Percentiles rank a stretch among this genome's conserved stretches.
Conservation (phyloP, 2,797 vertebrate species). For the Lepilemur ruficaudatus region DNA sequence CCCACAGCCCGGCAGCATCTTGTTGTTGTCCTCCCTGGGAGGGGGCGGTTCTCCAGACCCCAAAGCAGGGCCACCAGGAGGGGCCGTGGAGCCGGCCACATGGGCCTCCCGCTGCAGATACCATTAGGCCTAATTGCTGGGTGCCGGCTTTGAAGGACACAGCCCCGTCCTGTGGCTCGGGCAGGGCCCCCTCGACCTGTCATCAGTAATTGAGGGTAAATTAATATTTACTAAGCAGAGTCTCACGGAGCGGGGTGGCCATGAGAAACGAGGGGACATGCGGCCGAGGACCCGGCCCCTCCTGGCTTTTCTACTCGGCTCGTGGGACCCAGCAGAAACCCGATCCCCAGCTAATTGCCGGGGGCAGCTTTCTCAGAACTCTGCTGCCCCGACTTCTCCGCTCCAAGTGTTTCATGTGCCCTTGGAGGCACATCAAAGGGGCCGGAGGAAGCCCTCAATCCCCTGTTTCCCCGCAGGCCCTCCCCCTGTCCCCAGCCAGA, state of each 20-base stretch:
- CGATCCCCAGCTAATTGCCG: constrained; percentile 54
- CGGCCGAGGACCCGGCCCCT: constrained; percentile 58
- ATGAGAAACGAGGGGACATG: constrained; percentile 59
- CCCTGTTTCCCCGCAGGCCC: not conserved
- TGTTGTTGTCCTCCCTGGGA: constrained; percentile 82
- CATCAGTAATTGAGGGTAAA: constrained; percentile 87
- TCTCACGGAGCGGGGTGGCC: constrained; percentile 70
- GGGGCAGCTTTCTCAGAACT: not conserved
- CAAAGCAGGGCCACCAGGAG: not conserved
- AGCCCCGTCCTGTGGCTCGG: constrained; percentile 79
- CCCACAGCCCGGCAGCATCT: constrained; percentile 79
- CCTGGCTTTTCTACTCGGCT: constrained; percentile 73
- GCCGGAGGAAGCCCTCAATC: not conserved
- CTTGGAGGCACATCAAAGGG: constrained; percentile 59
- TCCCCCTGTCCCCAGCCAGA: not conserved
- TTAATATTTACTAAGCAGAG: constrained; percentile 89
- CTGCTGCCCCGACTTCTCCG: not conserved
- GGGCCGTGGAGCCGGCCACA: constrained; percentile 39
- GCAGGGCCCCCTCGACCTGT: constrained; percentile 87
- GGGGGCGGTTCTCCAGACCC: constrained; percentile 72
- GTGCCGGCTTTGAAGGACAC: constrained; percentile 87
- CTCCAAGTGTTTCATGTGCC: not conserved
- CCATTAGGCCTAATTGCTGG: constrained; percentile 87
- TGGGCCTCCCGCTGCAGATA: constrained; percentile 69
- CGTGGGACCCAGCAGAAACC: constrained; percentile 64